These are phyloP conservation scores for Mobula hypostoma DNA, from an alignment of 2,113 vertebrate species.

Conservation along the genomic window DNA sequence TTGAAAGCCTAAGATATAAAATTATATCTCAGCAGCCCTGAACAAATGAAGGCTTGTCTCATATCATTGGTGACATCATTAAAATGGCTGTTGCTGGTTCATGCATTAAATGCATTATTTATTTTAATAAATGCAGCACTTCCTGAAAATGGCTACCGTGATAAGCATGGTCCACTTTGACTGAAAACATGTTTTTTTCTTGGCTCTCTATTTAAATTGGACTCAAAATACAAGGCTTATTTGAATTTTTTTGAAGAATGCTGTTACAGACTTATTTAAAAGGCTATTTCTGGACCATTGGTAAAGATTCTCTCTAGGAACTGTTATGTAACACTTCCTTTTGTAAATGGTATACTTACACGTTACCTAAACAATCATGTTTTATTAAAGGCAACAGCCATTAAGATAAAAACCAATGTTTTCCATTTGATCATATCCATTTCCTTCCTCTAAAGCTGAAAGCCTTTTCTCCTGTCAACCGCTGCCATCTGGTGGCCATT, in stretches of 20 bases:
- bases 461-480: neutral
- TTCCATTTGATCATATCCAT: constrained; percentile 16
- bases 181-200: neutral
- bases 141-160: neutral
- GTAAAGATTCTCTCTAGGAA: neutral
- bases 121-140: neutral
- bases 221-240: neutral
- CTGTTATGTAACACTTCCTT: neutral
- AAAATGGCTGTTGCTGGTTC: neutral
- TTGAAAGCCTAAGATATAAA: neutral
- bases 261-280: neutral
- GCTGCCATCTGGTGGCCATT: constrained; percentile 9
- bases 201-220: neutral
- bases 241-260: neutral
- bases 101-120: neutral
- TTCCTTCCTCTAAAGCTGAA: neutral
- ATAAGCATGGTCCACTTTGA: neutral
- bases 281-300: neutral
- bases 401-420: neutral
- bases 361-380: neutral
- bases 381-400: neutral
- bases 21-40: neutral
- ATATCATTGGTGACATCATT: neutral
- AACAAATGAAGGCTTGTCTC: neutral
- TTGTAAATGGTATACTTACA: neutral